Conservation (phyloP, 2,797 vertebrate genomes). For the Spea hammondii region DNA sequence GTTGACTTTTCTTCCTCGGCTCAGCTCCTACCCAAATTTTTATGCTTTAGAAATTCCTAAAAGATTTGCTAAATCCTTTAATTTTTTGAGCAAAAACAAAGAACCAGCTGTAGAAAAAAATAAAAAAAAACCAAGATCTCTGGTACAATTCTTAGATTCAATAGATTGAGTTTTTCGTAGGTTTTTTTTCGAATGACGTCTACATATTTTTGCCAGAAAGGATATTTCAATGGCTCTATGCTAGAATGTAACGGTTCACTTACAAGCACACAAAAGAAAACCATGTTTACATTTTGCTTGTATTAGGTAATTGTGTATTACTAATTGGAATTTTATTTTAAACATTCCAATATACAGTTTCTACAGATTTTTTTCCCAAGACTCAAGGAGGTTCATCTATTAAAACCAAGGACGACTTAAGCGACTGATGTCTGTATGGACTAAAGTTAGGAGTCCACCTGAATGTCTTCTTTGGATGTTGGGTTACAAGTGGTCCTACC, state of each 20-base stretch:
- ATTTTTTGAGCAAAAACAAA: constrained; percentile 49
- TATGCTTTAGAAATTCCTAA: constrained; percentile 49
- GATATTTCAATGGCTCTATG: constrained; percentile 33
- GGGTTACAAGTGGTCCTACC: no score
- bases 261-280: constrained; percentile 15
- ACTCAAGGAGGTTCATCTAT: no score
- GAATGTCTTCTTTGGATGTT: no score
- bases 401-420: no score
- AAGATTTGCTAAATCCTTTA: constrained; percentile 51
- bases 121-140: constrained; percentile 26
- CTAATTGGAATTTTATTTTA: no score
- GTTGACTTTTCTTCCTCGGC: constrained; percentile 47
- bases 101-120: constrained; percentile 34
- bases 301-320: no score
- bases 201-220: constrained; percentile 19
- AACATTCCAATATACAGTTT: no score
- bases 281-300: no score
- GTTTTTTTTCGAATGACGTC: constrained; percentile 32
- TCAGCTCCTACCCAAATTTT: constrained; percentile 45
- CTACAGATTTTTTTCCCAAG: no score
- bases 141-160: constrained; percentile 41
- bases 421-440: no score
- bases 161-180: constrained; percentile 36
- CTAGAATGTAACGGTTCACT: constrained; percentile 29
- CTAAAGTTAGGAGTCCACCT: no score